A percentile compares a stretch with the other conserved stretches of the same genome.
phyloP scores from a whole-genome alignment of 2,113 vertebrate species.

The Xerus inauris region DNA sequence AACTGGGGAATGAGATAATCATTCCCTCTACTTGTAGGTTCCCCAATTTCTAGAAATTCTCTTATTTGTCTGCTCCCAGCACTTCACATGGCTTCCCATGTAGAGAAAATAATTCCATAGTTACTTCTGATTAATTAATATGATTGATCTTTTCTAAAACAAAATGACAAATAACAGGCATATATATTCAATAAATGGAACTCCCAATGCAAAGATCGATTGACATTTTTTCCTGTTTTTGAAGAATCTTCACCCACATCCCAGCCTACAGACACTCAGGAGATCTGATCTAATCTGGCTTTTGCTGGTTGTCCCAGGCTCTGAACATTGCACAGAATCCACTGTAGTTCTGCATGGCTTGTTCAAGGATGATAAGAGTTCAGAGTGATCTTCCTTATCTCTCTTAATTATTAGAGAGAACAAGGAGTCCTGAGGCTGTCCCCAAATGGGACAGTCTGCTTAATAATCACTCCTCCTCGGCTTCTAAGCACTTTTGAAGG shows the following conservation, averaged over 20 bases:
- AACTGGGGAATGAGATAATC: background rate
- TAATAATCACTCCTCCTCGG: conserved; percentile 5
- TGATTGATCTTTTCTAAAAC: conserved; percentile 11
- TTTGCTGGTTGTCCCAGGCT: conserved; percentile 24
- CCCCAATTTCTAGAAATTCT: background rate
- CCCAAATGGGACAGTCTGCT: background rate
- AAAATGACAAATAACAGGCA: background rate
- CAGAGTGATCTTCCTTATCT: conserved; percentile 45
- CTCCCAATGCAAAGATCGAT: conserved; percentile 21
- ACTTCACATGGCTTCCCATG: background rate
- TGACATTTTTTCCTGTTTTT: background rate
- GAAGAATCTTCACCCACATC: background rate
- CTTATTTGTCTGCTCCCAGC: background rate
- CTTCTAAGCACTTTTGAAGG: conserved; percentile 34
- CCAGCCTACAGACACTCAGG: conserved; percentile 35
- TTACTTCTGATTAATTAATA: too few relatives aligned
- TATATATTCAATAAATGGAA: conserved; percentile 41
- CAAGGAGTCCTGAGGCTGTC: conserved; percentile 44
- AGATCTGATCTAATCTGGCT: background rate
- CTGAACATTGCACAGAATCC: conserved; percentile 43
- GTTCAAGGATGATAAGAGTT: conserved; percentile 56
- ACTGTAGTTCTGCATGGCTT: conserved; percentile 38
- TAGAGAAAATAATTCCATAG: conserved; percentile 8
- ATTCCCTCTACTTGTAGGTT: background rate
- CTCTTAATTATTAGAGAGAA: conserved; percentile 52